Base-by-base conservation (phyloP, 2,797 vertebrate genomes). In the Helicolenus hilgendorfi region DNA sequence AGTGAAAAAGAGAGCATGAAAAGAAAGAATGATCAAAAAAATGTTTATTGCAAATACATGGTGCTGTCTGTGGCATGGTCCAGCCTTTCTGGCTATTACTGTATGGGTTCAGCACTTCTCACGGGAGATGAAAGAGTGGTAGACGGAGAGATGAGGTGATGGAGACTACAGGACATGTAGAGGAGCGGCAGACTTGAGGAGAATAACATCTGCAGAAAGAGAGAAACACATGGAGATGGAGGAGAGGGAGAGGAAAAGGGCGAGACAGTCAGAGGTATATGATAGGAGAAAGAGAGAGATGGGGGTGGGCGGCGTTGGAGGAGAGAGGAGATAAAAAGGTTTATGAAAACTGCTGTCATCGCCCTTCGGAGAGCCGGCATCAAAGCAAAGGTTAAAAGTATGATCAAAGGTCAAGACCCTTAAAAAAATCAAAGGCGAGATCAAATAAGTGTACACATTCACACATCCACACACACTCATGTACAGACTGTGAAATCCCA, bases 191-290 rank as follows among this genome's bases (percentile, higher is more conserved):
- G 81, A 81, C 74, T 31, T 33, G 74, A 81, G 27, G 67, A 64
- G 82, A 84, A 79, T 13, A 89, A 88, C 84, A 92, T 92, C 80
- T 93, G 88, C 72, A 77, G 65, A 67, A 78, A 62, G 74, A 85
- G 24, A 81, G 81, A 82, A 85, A 76, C 89, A 92, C 55, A 75
- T 83, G 72, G 69, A 22, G 36, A 58, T 31, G 36, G 1, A 63
- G 63, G 67, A 45, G 38, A 36, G 70, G 26, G 1, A 60, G 35
- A 72, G 27, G 56, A 58, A 70, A 58, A 35, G 11, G 36, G 35
- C 5, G 29, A 77, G 69, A 72, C 22, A 56, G 45, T 11, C 20
- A 24, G n/a, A 62, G 55, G 62, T 8, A 55, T 55, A 55, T 55
- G 11, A 11, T n/a, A 64, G 75, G 45, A 72, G 15, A 41, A 38